Evolutionary conservation across 2,888 invertebrate genomes (phyloP).

Genomic region (Leptopilina drosophilae): DNA sequence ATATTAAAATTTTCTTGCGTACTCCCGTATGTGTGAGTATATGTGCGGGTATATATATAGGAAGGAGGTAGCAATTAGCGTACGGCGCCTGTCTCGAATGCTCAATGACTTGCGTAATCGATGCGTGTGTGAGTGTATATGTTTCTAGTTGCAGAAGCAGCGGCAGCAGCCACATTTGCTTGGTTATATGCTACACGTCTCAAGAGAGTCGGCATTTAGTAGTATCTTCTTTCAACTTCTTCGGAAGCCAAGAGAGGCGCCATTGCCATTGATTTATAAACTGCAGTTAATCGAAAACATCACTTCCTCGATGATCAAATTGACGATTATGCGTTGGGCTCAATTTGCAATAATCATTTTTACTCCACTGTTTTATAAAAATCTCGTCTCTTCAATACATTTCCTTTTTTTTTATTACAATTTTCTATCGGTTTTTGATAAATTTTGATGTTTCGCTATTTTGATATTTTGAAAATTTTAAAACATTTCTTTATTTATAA

Average conservation of each 20-base stretch:
- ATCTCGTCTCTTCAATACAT: no score
- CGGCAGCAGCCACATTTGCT: not conserved
- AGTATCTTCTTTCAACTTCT: slow-evolving; percentile 29
- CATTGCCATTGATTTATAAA: slow-evolving; percentile 37
- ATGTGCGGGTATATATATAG: not conserved
- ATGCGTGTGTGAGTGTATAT: slow-evolving; percentile 2
- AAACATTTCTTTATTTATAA: no score
- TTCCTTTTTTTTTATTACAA: no score
- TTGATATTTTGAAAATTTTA: no score
- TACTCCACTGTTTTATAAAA: no score
- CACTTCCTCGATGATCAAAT: slow-evolving; percentile 22
- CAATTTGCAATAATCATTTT: not conserved
- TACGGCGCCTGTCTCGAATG: slow-evolving; percentile 41
- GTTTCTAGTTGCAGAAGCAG: not conserved
- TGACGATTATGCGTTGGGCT: not conserved
- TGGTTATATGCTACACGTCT: not conserved
- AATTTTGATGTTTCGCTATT: no score
- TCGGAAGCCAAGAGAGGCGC: slow-evolving; percentile 26
- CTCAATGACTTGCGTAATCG: slow-evolving; percentile 41
- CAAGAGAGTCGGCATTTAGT: slow-evolving; percentile 35
- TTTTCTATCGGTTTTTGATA: no score
- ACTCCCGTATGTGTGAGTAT: no score
- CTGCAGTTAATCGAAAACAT: slow-evolving; percentile 13
- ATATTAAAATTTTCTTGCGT: slow-evolving; percentile 5
- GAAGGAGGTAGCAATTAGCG: slow-evolving; percentile 26